Evolutionary conservation across 1,140 invertebrate genomes (phyloP).

Genomic region (Mycetomoellerius zeteki): DNA sequence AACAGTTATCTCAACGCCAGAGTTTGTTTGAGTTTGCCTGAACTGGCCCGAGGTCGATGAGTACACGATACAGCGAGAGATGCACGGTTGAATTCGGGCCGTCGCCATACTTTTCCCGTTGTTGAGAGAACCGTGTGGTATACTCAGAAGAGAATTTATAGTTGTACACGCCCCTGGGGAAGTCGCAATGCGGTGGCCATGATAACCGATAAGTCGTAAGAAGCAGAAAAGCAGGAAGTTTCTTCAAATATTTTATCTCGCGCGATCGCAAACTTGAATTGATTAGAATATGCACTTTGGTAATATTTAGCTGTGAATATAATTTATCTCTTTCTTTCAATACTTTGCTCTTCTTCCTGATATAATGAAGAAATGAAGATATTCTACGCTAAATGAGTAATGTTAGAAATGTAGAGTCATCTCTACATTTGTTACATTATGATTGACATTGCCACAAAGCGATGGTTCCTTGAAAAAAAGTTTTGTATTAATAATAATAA

Average conservation of each 20-base stretch:
- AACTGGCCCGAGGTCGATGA: slow-evolving; percentile 29
- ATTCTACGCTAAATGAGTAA: background rate
- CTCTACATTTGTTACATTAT: too few species aligned
- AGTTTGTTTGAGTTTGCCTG: slow-evolving; percentile 51
- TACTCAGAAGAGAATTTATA: slow-evolving; percentile 38
- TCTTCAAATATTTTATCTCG: slow-evolving; percentile 14
- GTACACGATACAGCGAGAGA: background rate
- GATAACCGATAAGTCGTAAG: slow-evolving; percentile 24
- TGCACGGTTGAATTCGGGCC: slow-evolving; percentile 23
- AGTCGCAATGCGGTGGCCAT: background rate
- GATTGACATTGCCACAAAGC: too few species aligned
- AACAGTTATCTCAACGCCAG: slow-evolving; percentile 51
- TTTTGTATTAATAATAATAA: too few species aligned
- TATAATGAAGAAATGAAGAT: background rate
- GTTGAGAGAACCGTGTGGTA: slow-evolving; percentile 22
- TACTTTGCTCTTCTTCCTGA: background rate
- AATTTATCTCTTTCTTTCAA: background rate
- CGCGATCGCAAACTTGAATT: background rate
- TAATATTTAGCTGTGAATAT: background rate
- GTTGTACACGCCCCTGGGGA: background rate
- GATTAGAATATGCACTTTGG: background rate
- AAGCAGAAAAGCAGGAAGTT: background rate
- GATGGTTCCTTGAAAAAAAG: too few species aligned
- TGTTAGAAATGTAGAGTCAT: too few species aligned
- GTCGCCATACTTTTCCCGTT: slow-evolving; percentile 21